These are phyloP conservation scores for Parthenolecanium corni DNA, from an alignment of 2,888 invertebrate genomes.

Conservation along the genomic window DNA sequence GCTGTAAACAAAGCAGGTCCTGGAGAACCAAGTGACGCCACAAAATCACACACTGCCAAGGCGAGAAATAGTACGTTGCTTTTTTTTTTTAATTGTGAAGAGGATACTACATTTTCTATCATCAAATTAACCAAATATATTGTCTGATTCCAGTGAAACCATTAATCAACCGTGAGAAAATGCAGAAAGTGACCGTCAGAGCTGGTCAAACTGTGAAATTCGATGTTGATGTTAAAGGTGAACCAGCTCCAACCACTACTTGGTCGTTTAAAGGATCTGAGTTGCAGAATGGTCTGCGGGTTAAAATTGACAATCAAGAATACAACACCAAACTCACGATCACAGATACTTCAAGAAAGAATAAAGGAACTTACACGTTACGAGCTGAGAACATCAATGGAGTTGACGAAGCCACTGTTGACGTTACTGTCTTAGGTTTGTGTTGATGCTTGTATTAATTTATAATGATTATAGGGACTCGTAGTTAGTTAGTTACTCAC, in stretches of 20 bases:
- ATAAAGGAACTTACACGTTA: conserved; percentile 82
- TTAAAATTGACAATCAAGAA: conserved; percentile 78
- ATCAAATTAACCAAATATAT: no score
- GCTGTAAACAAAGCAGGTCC: conserved; percentile 92
- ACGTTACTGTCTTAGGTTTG: conserved; percentile 69
- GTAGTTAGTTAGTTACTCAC: no score
- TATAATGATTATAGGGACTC: no score
- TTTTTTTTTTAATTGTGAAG: not conserved
- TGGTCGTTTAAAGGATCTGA: conserved; percentile 62
- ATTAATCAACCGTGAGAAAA: conserved; percentile 84
- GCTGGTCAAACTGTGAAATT: conserved; percentile 82
- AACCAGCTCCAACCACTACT: conserved; percentile 83
- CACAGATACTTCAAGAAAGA: conserved; percentile 65
- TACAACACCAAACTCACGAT: conserved; percentile 79
- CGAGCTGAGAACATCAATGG: conserved; percentile 89
- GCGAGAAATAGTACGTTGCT: conserved; percentile 66
- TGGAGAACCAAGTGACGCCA: conserved; percentile 80
- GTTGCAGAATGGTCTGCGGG: conserved; percentile 53
- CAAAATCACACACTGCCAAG: conserved; percentile 76
- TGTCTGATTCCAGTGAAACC: conserved; percentile 76
- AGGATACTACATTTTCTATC: not conserved
- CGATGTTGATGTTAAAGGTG: conserved; percentile 90
- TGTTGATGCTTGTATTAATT: conserved; percentile 16
- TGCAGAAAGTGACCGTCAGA: conserved; percentile 75
- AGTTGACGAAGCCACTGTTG: conserved; percentile 84